phyloP scores from a whole-genome alignment of 2,113 vertebrate genomes.

The Phylloscopus trochiloides region DNA sequence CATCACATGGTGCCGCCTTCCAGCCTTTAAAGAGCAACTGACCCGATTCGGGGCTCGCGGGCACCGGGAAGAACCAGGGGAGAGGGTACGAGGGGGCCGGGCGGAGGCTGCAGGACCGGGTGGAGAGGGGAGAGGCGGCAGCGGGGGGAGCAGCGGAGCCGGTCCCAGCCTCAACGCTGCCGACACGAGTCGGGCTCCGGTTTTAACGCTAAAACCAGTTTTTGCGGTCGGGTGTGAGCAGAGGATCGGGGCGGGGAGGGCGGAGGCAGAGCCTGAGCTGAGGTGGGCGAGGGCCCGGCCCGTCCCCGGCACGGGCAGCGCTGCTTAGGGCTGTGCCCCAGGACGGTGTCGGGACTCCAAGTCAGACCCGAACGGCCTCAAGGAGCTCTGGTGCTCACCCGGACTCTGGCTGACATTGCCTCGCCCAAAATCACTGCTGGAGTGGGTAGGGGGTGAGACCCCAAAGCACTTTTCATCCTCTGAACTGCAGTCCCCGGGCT shows the following conservation, averaged over 20 bases:
- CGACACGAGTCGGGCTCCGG: background rate
- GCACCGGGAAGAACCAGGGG: background rate
- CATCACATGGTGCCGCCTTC: conserved; percentile 41
- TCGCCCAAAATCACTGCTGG: background rate
- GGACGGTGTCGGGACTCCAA: background rate
- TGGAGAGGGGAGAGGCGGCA: background rate
- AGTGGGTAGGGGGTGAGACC: background rate
- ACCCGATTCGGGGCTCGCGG: background rate
- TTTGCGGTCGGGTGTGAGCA: background rate
- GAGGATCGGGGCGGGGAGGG: background rate
- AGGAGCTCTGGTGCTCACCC: background rate
- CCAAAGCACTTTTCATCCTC: background rate
- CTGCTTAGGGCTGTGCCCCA: background rate
- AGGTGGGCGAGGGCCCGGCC: background rate
- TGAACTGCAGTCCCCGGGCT: background rate
- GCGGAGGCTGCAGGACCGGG: background rate
- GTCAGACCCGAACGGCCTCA: accelerated
- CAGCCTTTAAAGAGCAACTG: conserved; percentile 28
- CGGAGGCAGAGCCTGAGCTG: background rate
- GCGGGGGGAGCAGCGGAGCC: background rate
- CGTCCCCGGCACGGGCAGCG: background rate
- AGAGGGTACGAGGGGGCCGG: too few species aligned
- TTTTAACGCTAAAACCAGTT: background rate
- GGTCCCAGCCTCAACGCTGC: background rate
- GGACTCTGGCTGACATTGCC: background rate